Percentiles rank a stretch among this genome's conserved stretches.
These are phyloP conservation scores for Limenitis camilla DNA, from an alignment of 2,888 invertebrate species.

Conservation along the genomic window DNA sequence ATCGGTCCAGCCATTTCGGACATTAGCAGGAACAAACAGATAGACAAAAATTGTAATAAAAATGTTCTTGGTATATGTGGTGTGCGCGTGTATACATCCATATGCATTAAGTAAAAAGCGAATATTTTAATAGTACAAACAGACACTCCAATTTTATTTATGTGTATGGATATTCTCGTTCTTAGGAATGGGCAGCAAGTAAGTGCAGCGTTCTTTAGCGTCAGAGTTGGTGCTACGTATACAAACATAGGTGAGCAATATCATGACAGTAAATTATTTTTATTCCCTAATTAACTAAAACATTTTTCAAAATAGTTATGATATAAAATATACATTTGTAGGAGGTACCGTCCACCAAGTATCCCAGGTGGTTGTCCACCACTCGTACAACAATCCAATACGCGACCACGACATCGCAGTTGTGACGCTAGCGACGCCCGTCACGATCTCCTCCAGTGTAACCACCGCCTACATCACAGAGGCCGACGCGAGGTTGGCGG, in stretches of 20 bases:
- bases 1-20: too few relatives aligned
- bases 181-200: constrained; percentile 30
- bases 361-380: constrained; percentile 39
- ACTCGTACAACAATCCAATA: constrained; percentile 36
- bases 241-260: constrained; percentile 32
- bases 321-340: constrained; percentile 18
- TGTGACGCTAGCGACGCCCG: constrained; percentile 32
- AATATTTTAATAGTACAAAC: too few relatives aligned
- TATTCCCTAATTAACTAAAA: neutral
- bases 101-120: too few relatives aligned
- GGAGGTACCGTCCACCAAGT: constrained; percentile 40
- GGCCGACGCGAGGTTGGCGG: constrained; percentile 31
- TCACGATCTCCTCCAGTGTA: constrained; percentile 27
- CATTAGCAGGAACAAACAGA: too few relatives aligned
- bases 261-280: neutral
- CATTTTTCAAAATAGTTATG: neutral
- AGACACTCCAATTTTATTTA: too few relatives aligned
- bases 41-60: too few relatives aligned
- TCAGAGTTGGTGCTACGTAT: constrained; percentile 37
- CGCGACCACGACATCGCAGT: constrained; percentile 53
- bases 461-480: constrained; percentile 33
- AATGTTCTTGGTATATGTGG: too few relatives aligned
- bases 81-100: too few relatives aligned
- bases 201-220: constrained; percentile 26
- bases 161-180: neutral